Base-by-base conservation (phyloP, 2,797 vertebrate species). In the Phoebastria nigripes region DNA sequence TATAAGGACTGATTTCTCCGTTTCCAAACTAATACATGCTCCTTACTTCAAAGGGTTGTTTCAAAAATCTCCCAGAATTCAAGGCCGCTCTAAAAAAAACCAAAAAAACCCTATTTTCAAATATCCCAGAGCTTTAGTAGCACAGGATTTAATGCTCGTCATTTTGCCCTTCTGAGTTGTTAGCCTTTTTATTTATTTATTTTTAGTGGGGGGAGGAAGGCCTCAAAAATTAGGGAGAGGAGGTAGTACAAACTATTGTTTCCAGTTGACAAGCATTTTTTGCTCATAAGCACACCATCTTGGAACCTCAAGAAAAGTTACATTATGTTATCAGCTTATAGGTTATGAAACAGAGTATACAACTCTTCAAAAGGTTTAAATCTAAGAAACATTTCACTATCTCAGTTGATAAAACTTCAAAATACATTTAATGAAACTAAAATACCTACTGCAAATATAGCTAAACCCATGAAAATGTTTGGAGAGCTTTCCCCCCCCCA, bases 401-500 rank as follows among this genome's bases (percentile, higher is more conserved):
- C 31, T 62, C 74, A 22, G 39, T 18, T 63, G 54, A 61, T 29
- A 74, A 71, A 79, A 70, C 70, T 15, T 61, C 47, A 39, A 66
- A 81, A 26, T 52, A 31, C 5, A 8, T 18, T 37, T 67, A 28
- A 80, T 31, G 35, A 87, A 66, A 61, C 15, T 56, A 44, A 71
- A 71, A 58, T 31, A 42, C 14, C 25, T 37, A 41, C 54, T 39
- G 39, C 35, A 78, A 73, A 52, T 24, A 28, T 5, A 58, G 25
- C 33, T 65, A 65, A 33, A 61, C 8, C n/a, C 56, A 51, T 22
- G 6, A 72, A 73, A 54, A 54, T 9, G 7, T 31, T 44, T 63
- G 37, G 35, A 19, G 28, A 66, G 9, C 20, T 12, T 3, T 8
- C 5, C 12, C 3, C 3, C 8, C 3, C 9, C 6, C 4, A 42